Evolutionary conservation across 1,140 invertebrate genomes (phyloP), one percentile per base, ranked within the genome.

Genomic region (Drosophila bifasciata): DNA sequence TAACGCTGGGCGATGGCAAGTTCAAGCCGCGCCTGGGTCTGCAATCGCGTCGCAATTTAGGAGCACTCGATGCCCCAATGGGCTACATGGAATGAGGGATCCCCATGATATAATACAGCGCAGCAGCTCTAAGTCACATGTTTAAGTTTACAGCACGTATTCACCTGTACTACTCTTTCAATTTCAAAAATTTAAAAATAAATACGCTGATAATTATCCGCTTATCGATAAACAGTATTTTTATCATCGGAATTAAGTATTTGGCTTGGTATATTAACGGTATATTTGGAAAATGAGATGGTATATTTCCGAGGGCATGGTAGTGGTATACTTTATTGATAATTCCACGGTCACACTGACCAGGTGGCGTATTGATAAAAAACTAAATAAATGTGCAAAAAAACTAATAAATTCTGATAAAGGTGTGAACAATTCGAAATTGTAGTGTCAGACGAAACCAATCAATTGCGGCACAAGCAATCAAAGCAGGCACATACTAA

Each of bases 1-100:
- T 89, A 3, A 89, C 69, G 0, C 32, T 89, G 44, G 89, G 81
- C 9, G 73, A 53, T 15, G 74, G 71, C 0, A 69, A 75, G 48
- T 81, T 89, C 21, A 91, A 85, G 46, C 76, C 89, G 2, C 64
- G 86, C 0, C 66, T 53, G 8, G 78, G 78, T 7, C 51, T 81
- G 1, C 28, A 52, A 21, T 63, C 79, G 6, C 66, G 61, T 6
- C 36, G 48, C 5, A 59, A 88, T 1, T 52, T 79, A 1, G 76
- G 51, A 39, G 16, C 44, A 25, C 25, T 45, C 5, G 68, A 56
- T 21, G 21, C 45, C 1, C 40, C 68, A 13, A 25, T 58, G 16
- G 46, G 62, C 15, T 86, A 86, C 44, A 66, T 86, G 75, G 83
- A 86, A 25, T 86, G 19, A 60, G 21, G 28, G 5, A 8, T n/a